These are phyloP conservation scores for Amazona guildingii DNA, from an alignment of 2,113 vertebrate genomes.

Conservation along the genomic window DNA sequence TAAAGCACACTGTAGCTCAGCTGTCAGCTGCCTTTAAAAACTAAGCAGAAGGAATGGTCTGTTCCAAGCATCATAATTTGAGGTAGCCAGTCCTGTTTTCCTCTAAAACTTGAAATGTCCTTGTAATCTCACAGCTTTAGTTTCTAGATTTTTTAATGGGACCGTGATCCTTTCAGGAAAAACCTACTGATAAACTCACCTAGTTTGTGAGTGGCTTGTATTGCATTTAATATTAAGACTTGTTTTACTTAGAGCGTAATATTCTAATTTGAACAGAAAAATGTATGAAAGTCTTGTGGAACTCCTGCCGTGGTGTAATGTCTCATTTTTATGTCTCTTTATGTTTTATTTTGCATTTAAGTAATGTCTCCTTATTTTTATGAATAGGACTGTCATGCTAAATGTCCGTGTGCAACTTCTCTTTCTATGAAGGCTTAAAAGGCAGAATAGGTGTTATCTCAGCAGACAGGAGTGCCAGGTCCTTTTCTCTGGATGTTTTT, in stretches of 20 bases:
- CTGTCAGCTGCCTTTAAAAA: too few species aligned
- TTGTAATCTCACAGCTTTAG: neutral
- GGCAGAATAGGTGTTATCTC: neutral
- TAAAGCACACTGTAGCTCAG: neutral
- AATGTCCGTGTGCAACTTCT: neutral
- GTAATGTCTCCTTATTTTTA: neutral
- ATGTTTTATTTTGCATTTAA: too few species aligned
- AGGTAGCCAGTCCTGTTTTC: neutral
- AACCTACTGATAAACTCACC: neutral
- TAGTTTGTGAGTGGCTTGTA: conserved; percentile 44
- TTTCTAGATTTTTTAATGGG: conserved; percentile 13
- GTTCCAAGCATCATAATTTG: neutral
- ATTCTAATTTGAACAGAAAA: neutral
- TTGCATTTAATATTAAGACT: conserved; percentile 21
- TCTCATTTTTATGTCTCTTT: too few species aligned
- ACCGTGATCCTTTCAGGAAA: conserved; percentile 10
- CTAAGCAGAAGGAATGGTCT: too few species aligned
- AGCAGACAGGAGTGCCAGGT: neutral
- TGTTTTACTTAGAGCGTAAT: neutral
- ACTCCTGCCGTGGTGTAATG: too few species aligned
- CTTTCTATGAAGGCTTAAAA: neutral
- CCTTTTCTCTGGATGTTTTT: neutral
- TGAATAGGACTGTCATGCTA: neutral
- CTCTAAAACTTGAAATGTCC: neutral
- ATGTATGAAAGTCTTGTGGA: neutral